Conservation (phyloP, 1,140 invertebrate genomes). For the Sycobia sp. region DNA sequence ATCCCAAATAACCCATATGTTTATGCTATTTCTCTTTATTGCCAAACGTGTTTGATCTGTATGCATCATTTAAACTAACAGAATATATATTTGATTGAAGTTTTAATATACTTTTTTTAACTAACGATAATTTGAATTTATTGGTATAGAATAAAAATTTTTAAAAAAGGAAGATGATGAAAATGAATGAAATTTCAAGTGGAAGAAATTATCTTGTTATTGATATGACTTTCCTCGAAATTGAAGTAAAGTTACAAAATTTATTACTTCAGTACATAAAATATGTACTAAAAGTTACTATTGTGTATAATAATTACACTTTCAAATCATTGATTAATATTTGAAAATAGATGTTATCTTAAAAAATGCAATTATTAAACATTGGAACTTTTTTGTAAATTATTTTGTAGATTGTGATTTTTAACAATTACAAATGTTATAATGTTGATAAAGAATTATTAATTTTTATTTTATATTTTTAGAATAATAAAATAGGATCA, state of each 20-base stretch:
- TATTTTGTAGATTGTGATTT: background rate
- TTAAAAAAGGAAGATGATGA: slow-evolving; percentile 20
- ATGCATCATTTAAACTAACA: slow-evolving; percentile 8
- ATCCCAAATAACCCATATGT: slow-evolving; percentile 31
- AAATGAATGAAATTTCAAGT: slow-evolving; percentile 22
- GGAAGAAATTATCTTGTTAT: slow-evolving; percentile 38
- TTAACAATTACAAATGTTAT: background rate
- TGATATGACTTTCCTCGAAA: slow-evolving; percentile 39
- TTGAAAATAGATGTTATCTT: background rate
- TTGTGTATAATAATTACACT: no score
- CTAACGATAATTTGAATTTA: slow-evolving; percentile 20
- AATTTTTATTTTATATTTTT: slow-evolving; percentile 35
- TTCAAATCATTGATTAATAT: background rate
- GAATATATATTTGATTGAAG: background rate
- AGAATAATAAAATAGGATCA: slow-evolving; percentile 50
- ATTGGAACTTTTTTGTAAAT: background rate
- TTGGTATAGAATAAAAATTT: slow-evolving; percentile 9
- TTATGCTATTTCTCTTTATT: slow-evolving; percentile 25
- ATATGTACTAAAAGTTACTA: no score
- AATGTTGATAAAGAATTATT: slow-evolving; percentile 4
- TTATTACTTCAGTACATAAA: slow-evolving; percentile 7
- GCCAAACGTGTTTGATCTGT: slow-evolving; percentile 16
- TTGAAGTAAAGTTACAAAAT: slow-evolving; percentile 39
- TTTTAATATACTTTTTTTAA: slow-evolving; percentile 21
- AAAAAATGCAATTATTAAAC: background rate